Evolutionary conservation across 2,888 invertebrate genomes (phyloP), one percentile per base, ranked within the genome.

Genomic region (Caenorhabditis japonica): DNA sequence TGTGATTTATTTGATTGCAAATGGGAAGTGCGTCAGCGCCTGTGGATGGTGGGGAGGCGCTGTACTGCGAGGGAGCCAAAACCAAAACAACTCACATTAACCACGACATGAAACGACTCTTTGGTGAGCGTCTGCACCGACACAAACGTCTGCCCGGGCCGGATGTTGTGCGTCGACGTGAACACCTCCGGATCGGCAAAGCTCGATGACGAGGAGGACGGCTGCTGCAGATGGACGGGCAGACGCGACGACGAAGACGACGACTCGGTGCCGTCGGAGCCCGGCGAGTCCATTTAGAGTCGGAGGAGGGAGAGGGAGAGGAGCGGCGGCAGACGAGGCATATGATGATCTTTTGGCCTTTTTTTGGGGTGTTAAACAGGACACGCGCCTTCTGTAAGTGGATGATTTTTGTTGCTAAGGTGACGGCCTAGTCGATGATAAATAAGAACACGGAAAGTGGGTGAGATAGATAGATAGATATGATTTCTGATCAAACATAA

Each of bases 61-160:
- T n/a, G n/a, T n/a, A n/a, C n/a, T n/a, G n/a, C n/a, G n/a, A n/a
- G n/a, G n/a, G n/a, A n/a, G n/a, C n/a, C n/a, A n/a, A n/a, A n/a
- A n/a, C n/a, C n/a, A n/a, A n/a, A n/a, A n/a, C n/a, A n/a, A 55
- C 78, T 62, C 60, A 80, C 80, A 62, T 66, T 73, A 17, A 82
- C 75, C 4, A 74, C 74, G 38, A 82, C 74, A 52, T 76, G 66
- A 49, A 82, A 68, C 34, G 61, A 75, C 56, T 80, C 75, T 60
- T 80, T 80, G 39, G 79, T 77, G 41, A 82, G 68, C 15, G 82
- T 79, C 43, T 82, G 80, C 13, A 82, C 79, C 17, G 77, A 73
- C 25, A 80, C 75, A 46, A 75, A 80, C 41, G 62, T 44, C 66
- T 80, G 80, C 30, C 80, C 80, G 15, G 76, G 77, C 23, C 76